Percentiles rank a stretch among this genome's conserved stretches.
Conservation (phyloP, 2,113 vertebrate genomes). For the Puma concolor region DNA sequence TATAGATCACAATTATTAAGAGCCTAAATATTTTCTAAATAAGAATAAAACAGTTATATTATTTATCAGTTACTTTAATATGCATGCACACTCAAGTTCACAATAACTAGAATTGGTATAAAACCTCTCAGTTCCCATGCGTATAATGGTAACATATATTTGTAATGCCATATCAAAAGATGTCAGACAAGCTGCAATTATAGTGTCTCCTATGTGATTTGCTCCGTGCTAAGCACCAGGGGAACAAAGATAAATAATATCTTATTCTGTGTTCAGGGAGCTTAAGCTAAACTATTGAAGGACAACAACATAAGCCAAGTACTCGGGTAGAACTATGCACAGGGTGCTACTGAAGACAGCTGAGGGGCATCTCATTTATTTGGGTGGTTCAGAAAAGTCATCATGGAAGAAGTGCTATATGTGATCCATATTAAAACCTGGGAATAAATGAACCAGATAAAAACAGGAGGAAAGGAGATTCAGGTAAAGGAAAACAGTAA, state of each 20-base stretch:
- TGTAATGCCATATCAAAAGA: not conserved
- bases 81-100: not conserved
- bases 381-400: not conserved
- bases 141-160: not conserved
- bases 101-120: not conserved
- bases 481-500: not conserved
- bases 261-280: not conserved
- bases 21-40: constrained; percentile 12
- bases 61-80: not conserved
- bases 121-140: not conserved
- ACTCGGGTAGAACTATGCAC: not conserved
- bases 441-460: not conserved
- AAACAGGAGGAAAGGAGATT: not conserved
- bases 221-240: not conserved
- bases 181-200: not conserved
- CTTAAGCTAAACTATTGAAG: not conserved
- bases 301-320: rapidly evolving
- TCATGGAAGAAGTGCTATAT: not conserved
- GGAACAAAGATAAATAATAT: not conserved
- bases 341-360: not conserved
- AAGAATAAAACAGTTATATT: not conserved
- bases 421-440: not conserved
- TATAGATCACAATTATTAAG: not conserved
- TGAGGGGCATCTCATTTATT: not conserved
- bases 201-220: rapidly evolving